Conservation (phyloP, 1,140 invertebrate species). For the Sipha flava region DNA sequence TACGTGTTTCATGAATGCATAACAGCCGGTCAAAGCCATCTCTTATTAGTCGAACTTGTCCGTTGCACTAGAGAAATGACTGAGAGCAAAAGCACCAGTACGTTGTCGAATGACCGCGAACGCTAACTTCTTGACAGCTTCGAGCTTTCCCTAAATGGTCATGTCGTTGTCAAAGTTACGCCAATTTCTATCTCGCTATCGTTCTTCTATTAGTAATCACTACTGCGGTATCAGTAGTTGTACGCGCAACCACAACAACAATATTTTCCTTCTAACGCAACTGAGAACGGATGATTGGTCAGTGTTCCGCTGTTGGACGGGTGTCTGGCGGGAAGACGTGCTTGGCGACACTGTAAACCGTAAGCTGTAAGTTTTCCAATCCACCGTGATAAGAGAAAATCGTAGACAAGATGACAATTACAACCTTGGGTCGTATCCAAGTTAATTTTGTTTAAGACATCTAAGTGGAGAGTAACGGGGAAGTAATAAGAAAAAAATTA, state of each 20-base stretch:
- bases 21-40: conserved; percentile 60
- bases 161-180: conserved; percentile 11
- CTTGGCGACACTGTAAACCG: neutral
- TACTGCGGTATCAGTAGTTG: neutral
- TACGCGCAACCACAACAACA: neutral
- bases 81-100: no score
- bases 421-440: conserved; percentile 28
- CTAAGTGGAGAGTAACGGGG: no score
- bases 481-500: neutral
- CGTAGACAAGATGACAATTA: conserved; percentile 3
- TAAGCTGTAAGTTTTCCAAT: neutral
- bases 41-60: neutral
- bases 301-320: neutral
- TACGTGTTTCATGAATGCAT: conserved; percentile 58
- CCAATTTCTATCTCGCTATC: neutral
- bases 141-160: conserved; percentile 17
- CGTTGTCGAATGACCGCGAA: no score
- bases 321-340: no score
- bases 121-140: neutral
- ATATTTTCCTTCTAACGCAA: neutral
- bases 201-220: neutral
- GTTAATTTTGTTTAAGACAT: no score
- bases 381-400: neutral
- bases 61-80: no score
- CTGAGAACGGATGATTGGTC: neutral